phyloP scores from a whole-genome alignment of 2,113 vertebrate genomes.

The Oriolus oriolus region DNA sequence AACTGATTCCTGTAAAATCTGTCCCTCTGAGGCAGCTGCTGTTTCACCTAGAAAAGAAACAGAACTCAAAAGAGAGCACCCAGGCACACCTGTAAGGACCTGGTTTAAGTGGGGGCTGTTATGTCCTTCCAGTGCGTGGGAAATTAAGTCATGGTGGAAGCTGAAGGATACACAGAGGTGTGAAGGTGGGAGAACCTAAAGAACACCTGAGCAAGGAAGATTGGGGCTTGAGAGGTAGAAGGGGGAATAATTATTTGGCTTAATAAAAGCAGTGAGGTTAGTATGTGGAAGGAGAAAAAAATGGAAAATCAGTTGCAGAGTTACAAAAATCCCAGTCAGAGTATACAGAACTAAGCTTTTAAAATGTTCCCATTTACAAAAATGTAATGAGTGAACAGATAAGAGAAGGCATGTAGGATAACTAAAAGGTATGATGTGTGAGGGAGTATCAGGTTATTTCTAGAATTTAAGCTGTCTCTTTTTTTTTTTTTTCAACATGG shows the following conservation, averaged over 20 bases:
- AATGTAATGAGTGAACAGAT: background rate
- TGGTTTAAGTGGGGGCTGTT: background rate
- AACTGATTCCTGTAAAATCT: background rate
- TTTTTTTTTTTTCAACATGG: background rate
- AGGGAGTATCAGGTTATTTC: background rate
- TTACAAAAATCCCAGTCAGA: background rate
- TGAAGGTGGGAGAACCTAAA: background rate
- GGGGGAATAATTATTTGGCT: background rate
- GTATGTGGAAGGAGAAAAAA: background rate
- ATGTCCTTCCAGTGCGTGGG: background rate
- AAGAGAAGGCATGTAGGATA: background rate
- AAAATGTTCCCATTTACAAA: background rate
- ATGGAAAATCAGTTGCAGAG: background rate
- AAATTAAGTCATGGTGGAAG: background rate
- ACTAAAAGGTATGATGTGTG: background rate
- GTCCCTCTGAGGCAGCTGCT: background rate
- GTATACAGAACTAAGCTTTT: background rate
- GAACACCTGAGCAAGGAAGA: background rate
- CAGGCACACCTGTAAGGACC: background rate
- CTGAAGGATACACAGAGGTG: background rate
- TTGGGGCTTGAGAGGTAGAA: background rate
- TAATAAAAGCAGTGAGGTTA: background rate
- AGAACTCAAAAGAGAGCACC: background rate
- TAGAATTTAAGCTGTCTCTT: background rate
- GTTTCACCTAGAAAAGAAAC: background rate